Percentiles rank a stretch among this genome's conserved stretches.
phyloP scores from a whole-genome alignment of 2,113 vertebrate genomes.

The Pterocles orientalis region DNA sequence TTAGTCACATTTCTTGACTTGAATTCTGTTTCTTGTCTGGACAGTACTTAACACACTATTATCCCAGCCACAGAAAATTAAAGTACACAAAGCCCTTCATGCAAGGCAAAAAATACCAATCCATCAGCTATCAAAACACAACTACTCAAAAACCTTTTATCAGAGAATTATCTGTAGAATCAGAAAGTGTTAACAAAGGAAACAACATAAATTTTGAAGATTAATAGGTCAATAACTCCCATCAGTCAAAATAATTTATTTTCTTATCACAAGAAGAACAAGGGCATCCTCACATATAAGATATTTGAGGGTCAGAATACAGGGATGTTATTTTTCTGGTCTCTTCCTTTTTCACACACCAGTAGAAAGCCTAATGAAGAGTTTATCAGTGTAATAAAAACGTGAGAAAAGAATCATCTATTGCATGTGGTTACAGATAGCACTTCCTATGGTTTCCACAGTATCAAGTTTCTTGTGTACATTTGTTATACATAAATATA shows the following conservation, averaged over 20 bases:
- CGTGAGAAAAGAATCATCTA: neutral
- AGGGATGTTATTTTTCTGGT: neutral
- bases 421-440: neutral
- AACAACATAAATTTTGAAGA: neutral
- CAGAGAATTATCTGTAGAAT: neutral
- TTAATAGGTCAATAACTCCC: neutral
- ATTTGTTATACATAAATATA: neutral
- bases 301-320: neutral
- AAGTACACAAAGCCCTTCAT: neutral
- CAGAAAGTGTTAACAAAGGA: neutral
- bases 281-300: neutral
- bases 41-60: neutral
- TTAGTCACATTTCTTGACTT: neutral
- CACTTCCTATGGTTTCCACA: neutral
- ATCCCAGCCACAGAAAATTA: neutral
- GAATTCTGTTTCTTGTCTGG: neutral
- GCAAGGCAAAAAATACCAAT: neutral
- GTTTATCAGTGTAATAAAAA: neutral
- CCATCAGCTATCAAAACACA: neutral
- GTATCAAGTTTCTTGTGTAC: neutral
- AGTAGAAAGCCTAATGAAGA: neutral
- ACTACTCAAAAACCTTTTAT: neutral
- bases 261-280: neutral
- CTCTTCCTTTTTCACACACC: neutral
- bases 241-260: neutral